Evolutionary conservation across 2,113 vertebrate species (phyloP).

Genomic region (Tragelaphus strepsiceros): DNA sequence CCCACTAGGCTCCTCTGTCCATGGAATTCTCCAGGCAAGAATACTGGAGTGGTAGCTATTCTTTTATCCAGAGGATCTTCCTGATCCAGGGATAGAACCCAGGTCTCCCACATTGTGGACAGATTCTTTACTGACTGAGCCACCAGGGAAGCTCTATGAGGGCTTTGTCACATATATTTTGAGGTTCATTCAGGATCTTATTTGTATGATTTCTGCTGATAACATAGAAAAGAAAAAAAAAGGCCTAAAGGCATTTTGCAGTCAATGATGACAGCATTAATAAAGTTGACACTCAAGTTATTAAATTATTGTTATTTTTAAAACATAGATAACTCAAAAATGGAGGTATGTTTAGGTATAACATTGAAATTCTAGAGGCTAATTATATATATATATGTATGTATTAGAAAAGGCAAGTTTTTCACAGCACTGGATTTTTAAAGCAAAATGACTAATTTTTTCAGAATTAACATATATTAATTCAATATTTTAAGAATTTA

Average conservation of each 20-base stretch:
- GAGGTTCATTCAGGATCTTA: not conserved
- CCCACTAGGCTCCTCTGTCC: not conserved
- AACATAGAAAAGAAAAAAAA: not conserved
- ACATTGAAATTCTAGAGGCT: not conserved
- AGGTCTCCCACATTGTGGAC: not conserved
- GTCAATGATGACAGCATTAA: not conserved
- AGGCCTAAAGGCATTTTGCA: not conserved
- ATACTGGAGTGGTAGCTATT: not conserved
- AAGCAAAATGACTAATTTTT: not conserved
- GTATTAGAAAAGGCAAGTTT: not conserved
- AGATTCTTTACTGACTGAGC: not conserved
- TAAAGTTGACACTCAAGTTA: not conserved
- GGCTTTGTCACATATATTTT: not conserved
- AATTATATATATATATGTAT: not conserved
- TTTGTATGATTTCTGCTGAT: not conserved
- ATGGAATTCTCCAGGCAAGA: not conserved
- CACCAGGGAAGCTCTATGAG: not conserved
- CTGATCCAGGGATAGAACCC: not conserved
- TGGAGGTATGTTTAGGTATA: not conserved
- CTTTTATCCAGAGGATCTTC: not conserved
- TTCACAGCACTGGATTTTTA: not conserved
- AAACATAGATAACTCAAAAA: not conserved
- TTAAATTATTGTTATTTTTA: not conserved
- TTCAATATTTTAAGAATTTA: constrained; percentile 19
- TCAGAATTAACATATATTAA: not conserved